A percentile compares a stretch with the other conserved stretches of the same genome.
phyloP scores from a whole-genome alignment of 2,113 vertebrate genomes.

The Ursus arctos region DNA sequence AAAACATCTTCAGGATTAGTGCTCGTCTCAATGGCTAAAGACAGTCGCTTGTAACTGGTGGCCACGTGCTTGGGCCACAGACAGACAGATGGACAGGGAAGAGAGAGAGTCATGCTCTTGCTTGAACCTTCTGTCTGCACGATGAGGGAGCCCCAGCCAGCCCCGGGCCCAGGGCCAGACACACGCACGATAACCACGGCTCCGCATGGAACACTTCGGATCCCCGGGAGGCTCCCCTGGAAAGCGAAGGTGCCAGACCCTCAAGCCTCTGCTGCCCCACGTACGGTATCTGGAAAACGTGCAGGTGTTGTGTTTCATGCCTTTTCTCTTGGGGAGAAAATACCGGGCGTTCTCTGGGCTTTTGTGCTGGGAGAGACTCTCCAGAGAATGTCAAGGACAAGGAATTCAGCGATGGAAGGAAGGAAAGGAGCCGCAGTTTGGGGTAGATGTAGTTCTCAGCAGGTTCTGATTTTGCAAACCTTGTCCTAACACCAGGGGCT shows the following conservation, averaged over 20 bases:
- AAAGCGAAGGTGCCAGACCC: neutral
- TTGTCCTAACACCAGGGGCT: fast-evolving
- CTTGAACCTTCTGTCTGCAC: neutral
- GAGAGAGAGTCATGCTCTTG: fast-evolving
- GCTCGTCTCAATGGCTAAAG: no score
- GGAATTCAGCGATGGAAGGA: fast-evolving
- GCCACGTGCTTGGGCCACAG: fast-evolving
- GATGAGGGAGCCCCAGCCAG: neutral
- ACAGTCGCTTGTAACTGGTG: no score
- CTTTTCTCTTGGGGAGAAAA: neutral
- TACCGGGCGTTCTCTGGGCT: neutral
- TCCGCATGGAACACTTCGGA: fast-evolving
- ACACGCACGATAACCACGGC: neutral
- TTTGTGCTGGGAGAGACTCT: neutral
- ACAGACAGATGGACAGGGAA: no score
- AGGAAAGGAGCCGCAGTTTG: fast-evolving
- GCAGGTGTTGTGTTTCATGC: neutral
- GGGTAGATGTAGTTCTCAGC: fast-evolving
- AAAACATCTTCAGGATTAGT: no score
- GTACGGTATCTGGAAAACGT: neutral
- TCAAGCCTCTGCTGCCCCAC: fast-evolving
- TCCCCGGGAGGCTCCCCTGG: fast-evolving
- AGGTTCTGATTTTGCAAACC: neutral
- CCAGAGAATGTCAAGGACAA: neutral
- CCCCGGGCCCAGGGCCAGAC: neutral